Conservation (phyloP, 2,888 invertebrate species). For the Euplagia quadripunctaria region DNA sequence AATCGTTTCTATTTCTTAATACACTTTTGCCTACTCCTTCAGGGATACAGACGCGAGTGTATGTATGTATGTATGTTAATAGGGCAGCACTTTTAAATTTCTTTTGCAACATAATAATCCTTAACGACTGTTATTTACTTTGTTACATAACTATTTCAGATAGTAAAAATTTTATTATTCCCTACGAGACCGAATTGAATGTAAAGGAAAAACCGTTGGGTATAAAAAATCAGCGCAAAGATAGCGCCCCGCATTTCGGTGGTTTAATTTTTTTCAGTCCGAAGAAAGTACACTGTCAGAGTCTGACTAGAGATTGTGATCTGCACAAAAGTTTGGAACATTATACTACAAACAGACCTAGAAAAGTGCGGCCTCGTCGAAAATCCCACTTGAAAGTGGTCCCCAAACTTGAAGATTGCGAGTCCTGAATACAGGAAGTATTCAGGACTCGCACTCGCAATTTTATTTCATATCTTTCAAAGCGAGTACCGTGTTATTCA, state of each 20-base stretch:
- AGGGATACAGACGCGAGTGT: too few species aligned
- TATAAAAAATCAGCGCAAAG: constrained; percentile 45
- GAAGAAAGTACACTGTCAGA: constrained; percentile 68
- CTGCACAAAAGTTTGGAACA: constrained; percentile 76
- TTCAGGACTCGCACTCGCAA: constrained; percentile 20
- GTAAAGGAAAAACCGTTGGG: constrained; percentile 30
- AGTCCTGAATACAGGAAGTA: constrained; percentile 28
- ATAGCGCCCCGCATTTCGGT: constrained; percentile 50
- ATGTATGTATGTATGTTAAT: too few species aligned
- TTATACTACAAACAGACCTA: constrained; percentile 68
- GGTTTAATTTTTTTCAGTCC: constrained; percentile 36
- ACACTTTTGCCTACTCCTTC: too few species aligned
- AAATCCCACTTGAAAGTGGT: constrained; percentile 81
- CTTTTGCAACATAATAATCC: constrained; percentile 30
- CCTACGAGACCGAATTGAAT: constrained; percentile 24
- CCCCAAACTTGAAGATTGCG: constrained; percentile 44
- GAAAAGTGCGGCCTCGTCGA: constrained; percentile 68
- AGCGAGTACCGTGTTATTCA: constrained; percentile 47
- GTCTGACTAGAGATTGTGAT: constrained; percentile 77
- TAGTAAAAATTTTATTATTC: constrained; percentile 16
- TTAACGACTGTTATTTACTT: constrained; percentile 25
- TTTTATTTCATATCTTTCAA: constrained; percentile 47
- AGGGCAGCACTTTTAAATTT: constrained; percentile 12
- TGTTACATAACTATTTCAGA: constrained; percentile 3
- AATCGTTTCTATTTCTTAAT: too few species aligned